A percentile compares a stretch with the other conserved stretches of the same genome.
phyloP scores from a whole-genome alignment of 2,888 invertebrate genomes.

The Troides oblongomaculatus region DNA sequence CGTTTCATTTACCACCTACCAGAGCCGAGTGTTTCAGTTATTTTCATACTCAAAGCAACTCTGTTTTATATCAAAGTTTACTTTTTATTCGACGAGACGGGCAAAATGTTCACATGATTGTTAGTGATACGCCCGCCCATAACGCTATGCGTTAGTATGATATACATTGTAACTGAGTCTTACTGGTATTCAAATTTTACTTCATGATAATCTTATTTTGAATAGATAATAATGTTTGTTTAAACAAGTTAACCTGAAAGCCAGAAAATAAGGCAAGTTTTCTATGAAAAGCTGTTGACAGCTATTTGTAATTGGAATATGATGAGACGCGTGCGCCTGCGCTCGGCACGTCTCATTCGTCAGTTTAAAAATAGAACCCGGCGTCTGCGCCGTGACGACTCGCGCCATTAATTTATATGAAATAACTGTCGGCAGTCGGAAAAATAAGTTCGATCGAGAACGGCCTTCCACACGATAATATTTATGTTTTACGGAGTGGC shows the following conservation, averaged over 20 bases:
- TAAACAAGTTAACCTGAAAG: constrained; percentile 49
- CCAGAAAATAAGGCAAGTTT: constrained; percentile 54
- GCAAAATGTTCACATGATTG: too few species aligned
- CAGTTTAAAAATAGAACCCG: constrained; percentile 78
- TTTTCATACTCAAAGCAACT: not conserved
- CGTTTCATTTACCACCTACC: constrained; percentile 48
- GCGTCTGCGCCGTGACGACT: constrained; percentile 79
- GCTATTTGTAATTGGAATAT: constrained; percentile 80
- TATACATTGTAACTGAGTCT: too few species aligned
- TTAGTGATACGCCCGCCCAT: too few species aligned
- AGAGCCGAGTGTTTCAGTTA: constrained; percentile 21
- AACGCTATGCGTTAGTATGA: too few species aligned
- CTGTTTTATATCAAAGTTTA: not conserved
- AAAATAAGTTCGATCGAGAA: constrained; percentile 76
- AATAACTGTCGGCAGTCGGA: constrained; percentile 80
- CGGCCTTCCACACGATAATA: constrained; percentile 76
- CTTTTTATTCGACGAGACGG: too few species aligned
- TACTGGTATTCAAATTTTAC: not conserved
- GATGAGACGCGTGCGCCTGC: constrained; percentile 76
- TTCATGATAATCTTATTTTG: constrained; percentile 12
- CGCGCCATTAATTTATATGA: constrained; percentile 80
- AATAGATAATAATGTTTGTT: constrained; percentile 36
- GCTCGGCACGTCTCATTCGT: constrained; percentile 78
- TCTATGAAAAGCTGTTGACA: constrained; percentile 71
- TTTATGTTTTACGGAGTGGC: constrained; percentile 77